phyloP scores from a whole-genome alignment of 2,888 invertebrate genomes.

The Catocala sponsa region DNA sequence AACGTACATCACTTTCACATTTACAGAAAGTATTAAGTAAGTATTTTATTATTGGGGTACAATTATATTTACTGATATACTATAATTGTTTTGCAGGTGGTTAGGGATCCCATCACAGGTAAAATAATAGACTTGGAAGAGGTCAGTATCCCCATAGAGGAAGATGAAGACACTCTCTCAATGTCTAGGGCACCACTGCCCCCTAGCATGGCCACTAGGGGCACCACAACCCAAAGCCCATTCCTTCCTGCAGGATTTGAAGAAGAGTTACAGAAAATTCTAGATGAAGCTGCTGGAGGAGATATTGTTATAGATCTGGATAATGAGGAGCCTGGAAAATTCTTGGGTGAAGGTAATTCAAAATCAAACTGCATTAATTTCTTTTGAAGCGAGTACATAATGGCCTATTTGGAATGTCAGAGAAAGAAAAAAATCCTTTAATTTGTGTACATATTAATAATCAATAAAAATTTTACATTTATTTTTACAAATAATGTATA shows the following conservation, averaged over 20 bases:
- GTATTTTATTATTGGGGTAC: too few relatives aligned
- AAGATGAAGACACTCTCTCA: constrained; percentile 88
- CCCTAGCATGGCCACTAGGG: constrained; percentile 91
- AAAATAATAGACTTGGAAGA: constrained; percentile 89
- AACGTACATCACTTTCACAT: too few relatives aligned
- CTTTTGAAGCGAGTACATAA: too few relatives aligned
- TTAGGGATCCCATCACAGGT: constrained; percentile 93
- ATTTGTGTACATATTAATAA: background rate
- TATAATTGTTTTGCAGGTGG: constrained; percentile 76
- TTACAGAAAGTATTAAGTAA: too few relatives aligned
- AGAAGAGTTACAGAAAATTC: constrained; percentile 82
- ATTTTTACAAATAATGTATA: too few relatives aligned
- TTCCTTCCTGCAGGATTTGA: constrained; percentile 96
- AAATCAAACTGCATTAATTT: background rate
- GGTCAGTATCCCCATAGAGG: constrained; percentile 84
- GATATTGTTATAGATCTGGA: constrained; percentile 78
- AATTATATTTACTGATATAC: too few relatives aligned
- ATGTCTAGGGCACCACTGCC: constrained; percentile 93
- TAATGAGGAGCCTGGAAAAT: constrained; percentile 77
- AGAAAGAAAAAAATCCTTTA: too few relatives aligned
- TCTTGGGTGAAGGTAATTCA: constrained; percentile 81
- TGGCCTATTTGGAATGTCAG: too few relatives aligned
- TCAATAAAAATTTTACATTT: background rate
- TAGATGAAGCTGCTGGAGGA: constrained; percentile 68
- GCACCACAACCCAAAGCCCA: constrained; percentile 93